Evolutionary conservation across 2,888 invertebrate species (phyloP), one percentile per base, ranked within the genome.

Genomic region (Stenolophus ochropezus): DNA sequence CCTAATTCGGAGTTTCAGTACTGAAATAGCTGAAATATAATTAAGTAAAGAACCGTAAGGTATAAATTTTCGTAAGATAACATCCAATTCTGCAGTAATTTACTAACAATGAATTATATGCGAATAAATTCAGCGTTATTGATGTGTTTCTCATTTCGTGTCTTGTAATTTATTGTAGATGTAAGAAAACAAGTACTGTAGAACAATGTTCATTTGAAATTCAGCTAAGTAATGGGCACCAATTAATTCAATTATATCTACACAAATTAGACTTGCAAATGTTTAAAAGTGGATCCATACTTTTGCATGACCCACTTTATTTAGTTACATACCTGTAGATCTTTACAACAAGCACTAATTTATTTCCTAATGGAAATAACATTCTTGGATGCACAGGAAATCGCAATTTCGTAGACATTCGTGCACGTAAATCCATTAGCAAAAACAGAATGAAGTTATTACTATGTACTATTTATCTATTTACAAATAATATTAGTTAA

Each of bases 161-260:
- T n/a, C 20, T 8, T 61, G 8, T 25, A 25, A 61, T 61, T 61
- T 25, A 25, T 61, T 14, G 2, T 61, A 25, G 4, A 20, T 25
- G 25, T 61, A 61, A 61, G 61, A 61, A 61, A 61, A 61, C 61
- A 25, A 61, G 25, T 61, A 61, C 61, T 61, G 21, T n/a, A 25
- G 61, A 61, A 25, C 21, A 61, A 61, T 61, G 21, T 61, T 61
- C 61, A 61, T 61, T 61, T 8, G 11, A 61, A 61, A 61, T 23
- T 61, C 21, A 25, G 3, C 21, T 61, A 27, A 61, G 23, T 58
- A 58, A 58, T 61, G 61, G 25, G n/a, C 14, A 25, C 61, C 23
- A 61, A 61, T 61, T 61, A 61, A 61, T 61, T 61, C 61, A 61
- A 61, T 61, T 61, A 61, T 61, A 61, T 61, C 23, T 61, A 61